Evolutionary conservation across 1,140 invertebrate species (phyloP).

Genomic region (Megathymus violae): DNA sequence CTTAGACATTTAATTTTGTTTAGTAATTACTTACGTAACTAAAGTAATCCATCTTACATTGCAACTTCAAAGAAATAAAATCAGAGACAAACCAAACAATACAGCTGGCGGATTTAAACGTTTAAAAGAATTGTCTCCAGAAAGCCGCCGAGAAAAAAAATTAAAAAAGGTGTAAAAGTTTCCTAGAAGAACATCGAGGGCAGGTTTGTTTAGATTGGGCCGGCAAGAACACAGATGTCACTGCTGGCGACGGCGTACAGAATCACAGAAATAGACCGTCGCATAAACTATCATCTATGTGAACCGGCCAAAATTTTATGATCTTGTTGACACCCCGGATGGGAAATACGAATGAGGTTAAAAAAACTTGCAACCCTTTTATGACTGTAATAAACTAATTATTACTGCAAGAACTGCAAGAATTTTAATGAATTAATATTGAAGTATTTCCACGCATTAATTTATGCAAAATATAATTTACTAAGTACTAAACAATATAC

Average conservation of each 20-base stretch:
- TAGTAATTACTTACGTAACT: too few species aligned
- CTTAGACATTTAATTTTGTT: too few species aligned
- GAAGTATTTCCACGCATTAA: too few species aligned
- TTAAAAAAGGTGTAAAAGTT: slow-evolving; percentile 70
- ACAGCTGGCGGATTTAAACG: slow-evolving; percentile 29
- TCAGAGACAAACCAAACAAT: slow-evolving; percentile 24
- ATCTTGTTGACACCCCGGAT: slow-evolving; percentile 15
- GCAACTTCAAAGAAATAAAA: slow-evolving; percentile 20
- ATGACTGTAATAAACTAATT: not conserved
- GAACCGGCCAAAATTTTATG: slow-evolving; percentile 19
- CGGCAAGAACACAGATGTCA: slow-evolving; percentile 65
- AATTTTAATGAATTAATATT: slow-evolving; percentile 9
- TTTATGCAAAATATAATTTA: too few species aligned
- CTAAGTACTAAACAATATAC: too few species aligned
- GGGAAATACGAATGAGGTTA: not conserved
- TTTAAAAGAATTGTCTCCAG: slow-evolving; percentile 59
- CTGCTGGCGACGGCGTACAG: slow-evolving; percentile 47
- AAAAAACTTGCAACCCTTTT: slow-evolving; percentile 3
- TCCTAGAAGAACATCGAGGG: slow-evolving; percentile 67
- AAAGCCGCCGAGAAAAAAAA: slow-evolving; percentile 49
- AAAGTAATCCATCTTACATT: too few species aligned
- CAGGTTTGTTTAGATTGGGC: slow-evolving; percentile 69
- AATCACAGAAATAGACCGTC: slow-evolving; percentile 48
- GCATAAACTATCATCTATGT: slow-evolving; percentile 30
- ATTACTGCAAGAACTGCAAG: not conserved